A percentile compares a stretch with the other conserved stretches of the same genome.
Evolutionary conservation across 2,888 invertebrate genomes (phyloP).

Genomic region (Unio delphinus): DNA sequence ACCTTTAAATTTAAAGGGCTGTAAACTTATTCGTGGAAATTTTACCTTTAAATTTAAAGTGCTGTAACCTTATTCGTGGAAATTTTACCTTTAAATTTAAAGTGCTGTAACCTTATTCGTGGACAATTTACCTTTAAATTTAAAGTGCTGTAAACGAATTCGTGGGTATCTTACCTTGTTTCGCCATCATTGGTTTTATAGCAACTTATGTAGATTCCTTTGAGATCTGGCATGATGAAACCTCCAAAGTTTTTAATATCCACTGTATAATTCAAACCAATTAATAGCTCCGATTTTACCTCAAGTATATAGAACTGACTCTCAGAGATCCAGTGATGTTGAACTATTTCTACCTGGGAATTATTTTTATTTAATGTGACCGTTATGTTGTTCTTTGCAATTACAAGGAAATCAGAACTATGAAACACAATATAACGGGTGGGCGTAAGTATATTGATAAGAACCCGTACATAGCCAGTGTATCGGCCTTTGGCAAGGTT

Average conservation of each 20-base stretch:
- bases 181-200: constrained; percentile 37
- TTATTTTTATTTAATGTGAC: constrained; percentile 12
- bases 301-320: constrained; percentile 53
- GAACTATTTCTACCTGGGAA: constrained; percentile 24
- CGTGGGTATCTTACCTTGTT: constrained; percentile 28
- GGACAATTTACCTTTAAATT: too few species aligned
- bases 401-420: constrained; percentile 25
- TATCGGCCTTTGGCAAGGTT: constrained; percentile 42
- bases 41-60: too few species aligned
- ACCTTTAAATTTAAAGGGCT: too few species aligned
- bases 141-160: too few species aligned
- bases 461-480: constrained; percentile 49
- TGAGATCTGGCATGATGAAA: constrained; percentile 40
- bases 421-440: constrained; percentile 55
- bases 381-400: constrained; percentile 21
- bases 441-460: constrained; percentile 25
- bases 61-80: too few species aligned
- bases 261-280: constrained; percentile 31
- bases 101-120: too few species aligned
- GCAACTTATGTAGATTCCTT: constrained; percentile 54
- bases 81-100: too few species aligned
- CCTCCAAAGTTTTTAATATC: constrained; percentile 41
- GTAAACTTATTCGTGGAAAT: too few species aligned
- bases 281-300: constrained; percentile 29
- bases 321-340: constrained; percentile 33